These are phyloP conservation scores for Burhinus bistriatus DNA, from an alignment of 2,113 vertebrate genomes.

Conservation along the genomic window DNA sequence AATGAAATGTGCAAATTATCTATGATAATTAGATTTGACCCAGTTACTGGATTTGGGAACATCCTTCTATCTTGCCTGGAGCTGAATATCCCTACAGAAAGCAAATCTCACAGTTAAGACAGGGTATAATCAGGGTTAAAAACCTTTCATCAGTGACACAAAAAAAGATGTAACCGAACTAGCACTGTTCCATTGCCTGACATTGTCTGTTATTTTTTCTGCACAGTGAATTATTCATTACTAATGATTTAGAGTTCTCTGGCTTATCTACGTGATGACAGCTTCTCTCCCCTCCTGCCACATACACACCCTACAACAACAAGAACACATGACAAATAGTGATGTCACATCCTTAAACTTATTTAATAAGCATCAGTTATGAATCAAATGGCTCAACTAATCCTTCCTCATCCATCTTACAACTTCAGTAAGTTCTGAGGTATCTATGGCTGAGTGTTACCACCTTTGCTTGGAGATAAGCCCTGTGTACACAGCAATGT, in stretches of 20 bases:
- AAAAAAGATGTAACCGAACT: conserved; percentile 12
- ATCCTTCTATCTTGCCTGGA: conserved; percentile 45
- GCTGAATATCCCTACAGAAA: conserved; percentile 38
- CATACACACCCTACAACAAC: background rate
- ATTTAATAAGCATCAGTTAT: background rate
- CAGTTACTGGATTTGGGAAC: conserved; percentile 56
- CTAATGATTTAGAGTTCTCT: conserved; percentile 26
- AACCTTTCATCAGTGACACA: conserved; percentile 6
- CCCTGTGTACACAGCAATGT: background rate
- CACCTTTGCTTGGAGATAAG: conserved; percentile 17
- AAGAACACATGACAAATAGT: background rate
- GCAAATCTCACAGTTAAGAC: background rate
- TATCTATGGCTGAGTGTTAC: background rate
- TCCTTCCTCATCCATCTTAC: background rate
- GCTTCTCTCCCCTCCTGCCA: background rate
- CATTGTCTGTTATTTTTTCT: conserved; percentile 4
- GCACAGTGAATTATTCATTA: conserved; percentile 17
- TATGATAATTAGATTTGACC: conserved; percentile 66
- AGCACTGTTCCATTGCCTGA: conserved; percentile 3
- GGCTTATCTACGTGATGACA: background rate
- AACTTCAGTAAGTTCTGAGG: background rate
- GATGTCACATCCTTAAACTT: conserved; percentile 34
- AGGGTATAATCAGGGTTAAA: conserved; percentile 48
- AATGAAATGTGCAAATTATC: conserved; percentile 50
- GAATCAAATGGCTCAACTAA: background rate